phyloP scores from a whole-genome alignment of 2,888 invertebrate genomes.

The Elysia crispata region DNA sequence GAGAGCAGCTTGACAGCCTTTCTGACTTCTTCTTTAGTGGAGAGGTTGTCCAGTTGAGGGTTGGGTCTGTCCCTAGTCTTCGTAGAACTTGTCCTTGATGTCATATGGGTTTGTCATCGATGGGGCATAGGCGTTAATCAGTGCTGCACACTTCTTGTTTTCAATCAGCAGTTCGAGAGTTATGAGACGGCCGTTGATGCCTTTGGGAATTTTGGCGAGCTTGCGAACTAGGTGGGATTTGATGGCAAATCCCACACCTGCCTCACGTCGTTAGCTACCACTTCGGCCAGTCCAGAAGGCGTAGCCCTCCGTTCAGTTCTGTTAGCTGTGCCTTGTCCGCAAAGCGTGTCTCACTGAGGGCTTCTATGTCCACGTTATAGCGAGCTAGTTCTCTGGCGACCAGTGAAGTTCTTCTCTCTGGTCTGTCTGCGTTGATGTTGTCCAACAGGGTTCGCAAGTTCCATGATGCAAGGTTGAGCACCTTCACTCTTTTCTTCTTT shows the following conservation, averaged over 20 bases:
- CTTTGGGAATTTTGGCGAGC: background rate
- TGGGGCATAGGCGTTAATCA: slow-evolving; percentile 16
- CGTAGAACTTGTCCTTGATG: background rate
- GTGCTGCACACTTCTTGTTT: too few relatives aligned
- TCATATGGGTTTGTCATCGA: slow-evolving; percentile 27
- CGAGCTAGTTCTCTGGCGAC: slow-evolving; percentile 3
- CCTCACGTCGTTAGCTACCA: background rate
- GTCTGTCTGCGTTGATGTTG: slow-evolving; percentile 1
- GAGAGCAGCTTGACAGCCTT: background rate
- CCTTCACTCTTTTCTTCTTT: background rate
- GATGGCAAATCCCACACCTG: slow-evolving; percentile 22
- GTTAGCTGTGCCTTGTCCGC: background rate
- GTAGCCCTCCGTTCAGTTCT: background rate
- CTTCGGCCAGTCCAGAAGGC: background rate
- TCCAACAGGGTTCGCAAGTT: background rate
- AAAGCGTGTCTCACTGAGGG: background rate
- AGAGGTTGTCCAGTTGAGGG: background rate
- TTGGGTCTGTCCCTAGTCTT: background rate
- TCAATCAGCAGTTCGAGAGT: background rate
- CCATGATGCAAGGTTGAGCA: background rate
- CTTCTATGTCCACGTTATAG: slow-evolving; percentile 10
- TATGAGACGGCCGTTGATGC: background rate
- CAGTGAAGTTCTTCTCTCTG: slow-evolving; percentile 20
- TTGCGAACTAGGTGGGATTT: background rate
- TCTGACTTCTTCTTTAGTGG: background rate